phyloP scores from a whole-genome alignment of 1,140 invertebrate genomes.

The Planococcus citri region DNA sequence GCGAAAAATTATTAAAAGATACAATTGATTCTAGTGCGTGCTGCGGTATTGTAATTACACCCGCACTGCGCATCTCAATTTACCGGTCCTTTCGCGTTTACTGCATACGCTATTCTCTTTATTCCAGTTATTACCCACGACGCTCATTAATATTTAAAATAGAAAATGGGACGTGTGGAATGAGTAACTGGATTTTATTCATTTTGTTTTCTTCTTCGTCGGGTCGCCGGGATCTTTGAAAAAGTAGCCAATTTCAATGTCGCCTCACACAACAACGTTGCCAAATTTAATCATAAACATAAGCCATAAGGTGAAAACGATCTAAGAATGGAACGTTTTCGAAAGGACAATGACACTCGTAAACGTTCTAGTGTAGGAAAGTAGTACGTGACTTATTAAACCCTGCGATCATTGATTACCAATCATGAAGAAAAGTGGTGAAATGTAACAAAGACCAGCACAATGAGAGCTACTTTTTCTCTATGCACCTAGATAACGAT shows the following conservation, averaged over 20 bases:
- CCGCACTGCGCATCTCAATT: neutral
- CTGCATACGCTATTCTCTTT: neutral
- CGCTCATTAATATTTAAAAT: constrained; percentile 13
- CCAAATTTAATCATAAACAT: neutral
- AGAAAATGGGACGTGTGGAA: neutral
- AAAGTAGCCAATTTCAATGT: constrained; percentile 6
- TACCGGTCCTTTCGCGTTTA: neutral
- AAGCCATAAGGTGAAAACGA: neutral
- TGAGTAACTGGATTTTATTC: neutral
- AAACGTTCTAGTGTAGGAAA: neutral
- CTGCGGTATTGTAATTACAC: constrained; percentile 9
- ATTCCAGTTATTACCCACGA: constrained; percentile 1
- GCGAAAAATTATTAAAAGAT: constrained; percentile 9
- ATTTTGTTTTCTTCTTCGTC: neutral
- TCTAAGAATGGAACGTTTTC: neutral
- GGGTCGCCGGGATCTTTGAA: neutral
- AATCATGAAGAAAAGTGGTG: neutral
- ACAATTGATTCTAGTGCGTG: neutral
- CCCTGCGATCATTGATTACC: neutral
- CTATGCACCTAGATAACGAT: no score
- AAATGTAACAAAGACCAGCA: neutral
- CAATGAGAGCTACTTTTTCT: neutral
- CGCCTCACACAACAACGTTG: constrained; percentile 3
- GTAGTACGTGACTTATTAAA: constrained; percentile 8
- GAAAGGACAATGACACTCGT: constrained; percentile 14